These are phyloP conservation scores for Nycticebus coucang DNA, from an alignment of 2,113 vertebrate species.

Conservation along the genomic window DNA sequence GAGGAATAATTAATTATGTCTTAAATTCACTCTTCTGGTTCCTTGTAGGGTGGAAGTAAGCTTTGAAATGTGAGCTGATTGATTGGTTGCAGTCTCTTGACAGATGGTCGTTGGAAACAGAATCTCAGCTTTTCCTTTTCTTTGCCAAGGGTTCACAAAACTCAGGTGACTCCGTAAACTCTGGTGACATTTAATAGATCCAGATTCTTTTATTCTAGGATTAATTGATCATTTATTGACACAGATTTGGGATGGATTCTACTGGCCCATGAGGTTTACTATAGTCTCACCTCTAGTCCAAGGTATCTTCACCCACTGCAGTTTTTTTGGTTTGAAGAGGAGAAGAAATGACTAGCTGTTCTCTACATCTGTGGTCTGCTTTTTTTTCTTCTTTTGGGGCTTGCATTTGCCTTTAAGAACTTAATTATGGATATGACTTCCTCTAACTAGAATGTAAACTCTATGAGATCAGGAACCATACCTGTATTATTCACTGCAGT, in stretches of 20 bases:
- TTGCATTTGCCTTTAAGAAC: slow-evolving; percentile 9
- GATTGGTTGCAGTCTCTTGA: slow-evolving; percentile 63
- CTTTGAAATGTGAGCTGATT: slow-evolving; percentile 71
- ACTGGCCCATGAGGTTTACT: not conserved
- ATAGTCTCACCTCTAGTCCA: not conserved
- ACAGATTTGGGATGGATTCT: not conserved
- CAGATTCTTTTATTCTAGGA: slow-evolving; percentile 30
- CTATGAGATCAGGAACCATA: not conserved
- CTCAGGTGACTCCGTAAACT: slow-evolving; percentile 51
- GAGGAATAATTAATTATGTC: slow-evolving; percentile 74
- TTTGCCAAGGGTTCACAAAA: slow-evolving; percentile 63
- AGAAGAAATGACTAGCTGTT: not conserved
- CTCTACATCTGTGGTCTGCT: not conserved
- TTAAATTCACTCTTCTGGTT: slow-evolving; percentile 62
- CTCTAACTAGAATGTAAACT: slow-evolving; percentile 5
- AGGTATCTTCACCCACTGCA: not conserved
- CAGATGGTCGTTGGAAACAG: slow-evolving; percentile 68
- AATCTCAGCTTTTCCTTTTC: slow-evolving; percentile 56
- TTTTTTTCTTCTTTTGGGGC: slow-evolving; percentile 25
- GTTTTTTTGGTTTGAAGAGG: not conserved
- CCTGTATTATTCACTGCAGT: not conserved
- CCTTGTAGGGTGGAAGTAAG: slow-evolving; percentile 48
- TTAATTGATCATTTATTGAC: not conserved
- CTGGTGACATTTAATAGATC: slow-evolving; percentile 42
- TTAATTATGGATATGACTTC: not conserved